phyloP scores from a whole-genome alignment of 2,888 invertebrate species.

The Apamea monoglypha region DNA sequence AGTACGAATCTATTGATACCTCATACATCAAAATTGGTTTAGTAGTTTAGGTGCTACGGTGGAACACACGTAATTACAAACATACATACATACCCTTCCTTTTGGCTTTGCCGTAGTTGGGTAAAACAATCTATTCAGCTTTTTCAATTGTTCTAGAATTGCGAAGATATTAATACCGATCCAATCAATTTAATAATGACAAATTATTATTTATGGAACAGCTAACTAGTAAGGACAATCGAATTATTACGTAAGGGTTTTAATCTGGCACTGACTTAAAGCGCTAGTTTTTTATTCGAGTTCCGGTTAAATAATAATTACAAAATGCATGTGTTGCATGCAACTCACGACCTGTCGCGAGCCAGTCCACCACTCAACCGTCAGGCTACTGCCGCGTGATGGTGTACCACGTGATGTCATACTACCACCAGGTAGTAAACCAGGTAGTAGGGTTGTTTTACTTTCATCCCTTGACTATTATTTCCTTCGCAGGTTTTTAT shows the following conservation, averaged over 20 bases:
- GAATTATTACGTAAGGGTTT: neutral
- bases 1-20: too few species aligned
- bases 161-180: neutral
- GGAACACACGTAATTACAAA: too few species aligned
- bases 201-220: neutral
- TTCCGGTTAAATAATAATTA: too few species aligned
- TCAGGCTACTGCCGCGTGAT: neutral
- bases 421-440: too few species aligned
- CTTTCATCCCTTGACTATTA: neutral
- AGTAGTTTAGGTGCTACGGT: too few species aligned
- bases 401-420: neutral
- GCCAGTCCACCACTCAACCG: neutral
- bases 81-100: too few species aligned
- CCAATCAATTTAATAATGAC: conserved; percentile 3
- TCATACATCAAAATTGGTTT: too few species aligned
- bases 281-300: too few species aligned
- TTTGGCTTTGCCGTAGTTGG: too few species aligned
- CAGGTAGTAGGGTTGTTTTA: too few species aligned
- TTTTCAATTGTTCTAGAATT: neutral
- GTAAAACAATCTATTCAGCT: neutral
- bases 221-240: neutral
- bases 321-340: neutral
- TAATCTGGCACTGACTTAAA: neutral
- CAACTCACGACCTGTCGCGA: neutral
- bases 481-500: neutral